A percentile compares a stretch with the other conserved stretches of the same genome.
phyloP scores from a whole-genome alignment of 2,888 invertebrate genomes.

The Nyleta sp. region DNA sequence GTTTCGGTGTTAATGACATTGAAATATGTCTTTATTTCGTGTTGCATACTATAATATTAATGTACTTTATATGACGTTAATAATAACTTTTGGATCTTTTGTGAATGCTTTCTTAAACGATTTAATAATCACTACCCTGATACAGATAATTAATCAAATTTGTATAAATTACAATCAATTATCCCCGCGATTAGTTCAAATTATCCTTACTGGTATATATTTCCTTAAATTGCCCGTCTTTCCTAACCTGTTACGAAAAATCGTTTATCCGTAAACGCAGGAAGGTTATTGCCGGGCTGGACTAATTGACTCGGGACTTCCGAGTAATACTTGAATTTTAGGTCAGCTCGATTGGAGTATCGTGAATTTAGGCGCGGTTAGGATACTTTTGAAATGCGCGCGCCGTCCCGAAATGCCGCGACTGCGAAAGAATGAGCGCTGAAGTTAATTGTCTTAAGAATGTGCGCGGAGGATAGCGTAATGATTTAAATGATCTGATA shows the following conservation, averaged over 20 bases:
- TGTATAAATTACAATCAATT: no score
- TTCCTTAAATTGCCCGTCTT: no score
- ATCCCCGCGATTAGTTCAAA: no score
- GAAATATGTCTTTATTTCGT: no score
- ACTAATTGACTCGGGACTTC: constrained; percentile 26
- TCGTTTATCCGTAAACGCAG: constrained; percentile 27
- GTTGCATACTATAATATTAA: no score
- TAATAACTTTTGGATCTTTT: no score
- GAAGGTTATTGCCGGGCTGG: constrained; percentile 36
- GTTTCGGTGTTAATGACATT: no score
- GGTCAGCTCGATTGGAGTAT: constrained; percentile 41
- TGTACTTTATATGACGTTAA: no score
- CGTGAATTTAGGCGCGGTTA: constrained; percentile 42
- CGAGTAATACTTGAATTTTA: constrained; percentile 38
- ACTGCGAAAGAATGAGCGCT: not conserved
- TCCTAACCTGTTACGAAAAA: constrained; percentile 40
- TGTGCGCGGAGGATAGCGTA: not conserved
- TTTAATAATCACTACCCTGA: no score
- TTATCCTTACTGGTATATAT: no score
- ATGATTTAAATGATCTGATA: constrained; percentile 53
- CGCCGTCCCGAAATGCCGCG: constrained; percentile 5
- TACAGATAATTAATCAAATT: no score
- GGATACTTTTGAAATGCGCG: constrained; percentile 12
- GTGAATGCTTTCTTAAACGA: no score
- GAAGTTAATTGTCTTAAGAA: constrained; percentile 33